Evolutionary conservation across 2,888 invertebrate species (phyloP).

Genomic region (Octonoba sinensis): DNA sequence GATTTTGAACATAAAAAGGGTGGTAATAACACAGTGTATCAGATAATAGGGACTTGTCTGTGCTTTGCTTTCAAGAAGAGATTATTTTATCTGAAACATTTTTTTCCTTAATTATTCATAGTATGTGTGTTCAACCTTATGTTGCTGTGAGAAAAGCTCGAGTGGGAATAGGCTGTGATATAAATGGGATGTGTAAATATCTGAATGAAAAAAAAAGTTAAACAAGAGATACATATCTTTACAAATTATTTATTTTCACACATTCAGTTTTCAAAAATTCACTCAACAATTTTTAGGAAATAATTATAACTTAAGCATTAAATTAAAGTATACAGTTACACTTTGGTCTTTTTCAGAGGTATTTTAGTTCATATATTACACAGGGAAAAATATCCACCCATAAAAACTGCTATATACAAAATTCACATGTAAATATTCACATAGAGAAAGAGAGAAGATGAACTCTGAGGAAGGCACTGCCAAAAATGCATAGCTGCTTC

Average conservation of each 20-base stretch:
- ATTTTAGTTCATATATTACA: conserved; percentile 59
- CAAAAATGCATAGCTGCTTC: neutral
- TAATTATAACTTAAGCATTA: conserved; percentile 54
- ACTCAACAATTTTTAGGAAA: conserved; percentile 45
- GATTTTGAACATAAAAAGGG: too few species aligned
- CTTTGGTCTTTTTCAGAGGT: conserved; percentile 62
- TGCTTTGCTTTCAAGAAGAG: too few species aligned
- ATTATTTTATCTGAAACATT: too few species aligned
- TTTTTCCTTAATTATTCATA: too few species aligned
- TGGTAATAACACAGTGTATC: too few species aligned
- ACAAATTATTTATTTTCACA: conserved; percentile 63
- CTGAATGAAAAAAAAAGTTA: neutral
- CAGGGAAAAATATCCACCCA: conserved; percentile 43
- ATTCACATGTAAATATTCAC: conserved; percentile 38
- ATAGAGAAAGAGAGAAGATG: conserved; percentile 46
- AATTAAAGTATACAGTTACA: conserved; percentile 60
- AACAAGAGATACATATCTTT: conserved; percentile 18
- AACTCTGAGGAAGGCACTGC: conserved; percentile 52
- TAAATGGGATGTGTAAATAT: too few species aligned
- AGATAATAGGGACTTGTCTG: too few species aligned
- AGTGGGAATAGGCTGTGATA: too few species aligned
- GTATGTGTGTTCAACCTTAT: too few species aligned
- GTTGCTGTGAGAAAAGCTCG: too few species aligned
- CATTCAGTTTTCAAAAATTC: conserved; percentile 40
- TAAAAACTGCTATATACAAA: conserved; percentile 57